A percentile compares a stretch with the other conserved stretches of the same genome.
These are phyloP conservation scores for Neolamprologus falcicula DNA, from an alignment of 2,113 vertebrate species.

Conservation along the genomic window DNA sequence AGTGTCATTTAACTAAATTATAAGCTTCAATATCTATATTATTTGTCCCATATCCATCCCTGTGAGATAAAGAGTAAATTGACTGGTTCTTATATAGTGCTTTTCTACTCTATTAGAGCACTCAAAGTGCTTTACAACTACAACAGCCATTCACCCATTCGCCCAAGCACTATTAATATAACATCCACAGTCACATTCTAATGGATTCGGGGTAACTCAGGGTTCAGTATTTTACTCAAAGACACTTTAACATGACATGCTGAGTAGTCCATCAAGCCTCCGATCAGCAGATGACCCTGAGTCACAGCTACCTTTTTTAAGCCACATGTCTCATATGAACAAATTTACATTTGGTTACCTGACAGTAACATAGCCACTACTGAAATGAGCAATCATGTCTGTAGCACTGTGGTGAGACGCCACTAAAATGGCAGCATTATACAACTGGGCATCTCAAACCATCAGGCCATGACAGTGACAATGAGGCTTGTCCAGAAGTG, in stretches of 20 bases:
- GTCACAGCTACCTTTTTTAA: not conserved
- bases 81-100: not conserved
- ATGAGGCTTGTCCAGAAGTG: conserved; percentile 54
- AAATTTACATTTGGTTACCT: conserved; percentile 29
- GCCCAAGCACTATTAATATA: not conserved
- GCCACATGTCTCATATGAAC: conserved; percentile 5
- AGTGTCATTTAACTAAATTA: not conserved
- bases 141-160: not conserved
- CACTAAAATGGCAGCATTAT: conserved; percentile 39
- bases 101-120: not conserved
- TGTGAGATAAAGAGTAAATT: not conserved
- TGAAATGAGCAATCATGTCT: conserved; percentile 17
- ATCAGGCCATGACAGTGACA: conserved; percentile 47
- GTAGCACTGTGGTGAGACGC: not conserved
- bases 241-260: not conserved
- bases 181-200: not conserved
- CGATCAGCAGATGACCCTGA: not conserved
- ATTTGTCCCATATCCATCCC: not conserved
- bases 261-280: not conserved
- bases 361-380: conserved; percentile 23
- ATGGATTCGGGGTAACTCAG: not conserved
- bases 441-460: conserved; percentile 37
- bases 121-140: not conserved
- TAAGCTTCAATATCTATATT: not conserved
- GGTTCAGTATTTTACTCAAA: not conserved